Evolutionary conservation across 1,140 invertebrate species (phyloP).

Genomic region (Dufourea novaeangliae): DNA sequence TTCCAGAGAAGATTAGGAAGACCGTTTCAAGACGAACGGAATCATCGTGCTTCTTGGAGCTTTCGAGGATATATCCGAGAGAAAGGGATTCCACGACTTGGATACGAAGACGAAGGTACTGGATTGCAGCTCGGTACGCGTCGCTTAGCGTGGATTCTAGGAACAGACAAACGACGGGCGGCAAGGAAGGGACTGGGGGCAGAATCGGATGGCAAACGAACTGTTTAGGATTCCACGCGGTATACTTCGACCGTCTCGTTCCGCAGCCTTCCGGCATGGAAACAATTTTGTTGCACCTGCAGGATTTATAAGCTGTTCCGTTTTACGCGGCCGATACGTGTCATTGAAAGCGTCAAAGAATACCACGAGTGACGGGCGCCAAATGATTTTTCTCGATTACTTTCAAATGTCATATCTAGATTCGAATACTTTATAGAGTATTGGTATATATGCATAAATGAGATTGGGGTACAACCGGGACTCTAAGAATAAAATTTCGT

Average conservation of each 20-base stretch:
- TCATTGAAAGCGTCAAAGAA: too few relatives aligned
- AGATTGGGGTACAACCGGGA: too few relatives aligned
- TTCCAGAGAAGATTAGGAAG: conserved; percentile 66
- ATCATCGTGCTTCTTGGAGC: conserved; percentile 63
- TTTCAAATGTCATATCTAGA: background rate
- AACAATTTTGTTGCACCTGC: conserved; percentile 55
- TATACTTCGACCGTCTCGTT: conserved; percentile 37
- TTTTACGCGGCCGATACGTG: conserved; percentile 16
- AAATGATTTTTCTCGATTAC: conserved; percentile 13
- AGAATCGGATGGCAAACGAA: conserved; percentile 59
- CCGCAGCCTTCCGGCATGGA: conserved; percentile 30
- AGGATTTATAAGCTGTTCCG: conserved; percentile 48
- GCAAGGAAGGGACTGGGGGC: too few relatives aligned
- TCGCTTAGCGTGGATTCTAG: conserved; percentile 65
- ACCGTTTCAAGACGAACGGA: conserved; percentile 60
- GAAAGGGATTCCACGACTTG: conserved; percentile 56
- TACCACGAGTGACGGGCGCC: conserved; percentile 15
- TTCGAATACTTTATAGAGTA: conserved; percentile 3
- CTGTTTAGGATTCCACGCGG: conserved; percentile 60
- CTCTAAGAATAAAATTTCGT: too few relatives aligned
- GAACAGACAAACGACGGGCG: conserved; percentile 15
- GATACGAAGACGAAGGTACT: conserved; percentile 45
- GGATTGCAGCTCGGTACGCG: conserved; percentile 65
- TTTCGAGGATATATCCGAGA: conserved; percentile 53
- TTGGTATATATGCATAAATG: conserved; percentile 37